phyloP scores from a whole-genome alignment of 2,113 vertebrate species.

The Climacteris rufus region DNA sequence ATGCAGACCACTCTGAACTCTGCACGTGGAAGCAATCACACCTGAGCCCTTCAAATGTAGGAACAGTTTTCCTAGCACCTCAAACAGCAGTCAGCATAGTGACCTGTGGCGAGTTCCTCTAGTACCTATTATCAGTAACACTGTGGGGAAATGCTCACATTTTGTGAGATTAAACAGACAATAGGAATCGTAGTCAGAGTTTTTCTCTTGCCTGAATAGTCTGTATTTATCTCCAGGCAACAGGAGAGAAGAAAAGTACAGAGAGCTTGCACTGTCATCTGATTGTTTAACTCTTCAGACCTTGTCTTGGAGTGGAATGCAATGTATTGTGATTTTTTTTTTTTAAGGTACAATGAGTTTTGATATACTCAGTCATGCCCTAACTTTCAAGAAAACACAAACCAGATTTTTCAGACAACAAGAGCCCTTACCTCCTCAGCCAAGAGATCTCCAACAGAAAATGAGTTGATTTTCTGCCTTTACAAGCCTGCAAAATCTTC shows the following conservation, averaged over 20 bases:
- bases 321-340: not conserved
- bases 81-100: not conserved
- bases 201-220: not conserved
- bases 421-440: not conserved
- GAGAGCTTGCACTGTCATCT: not conserved
- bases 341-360: not conserved
- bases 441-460: not conserved
- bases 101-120: not conserved
- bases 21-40: not conserved
- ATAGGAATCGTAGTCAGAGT: not conserved
- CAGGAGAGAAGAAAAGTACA: not conserved
- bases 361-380: not conserved
- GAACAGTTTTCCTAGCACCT: not conserved
- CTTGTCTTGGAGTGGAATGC: not conserved
- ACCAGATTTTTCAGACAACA: not conserved
- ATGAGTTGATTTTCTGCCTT: not conserved
- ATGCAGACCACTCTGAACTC: not conserved
- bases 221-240: slow-evolving; percentile 39
- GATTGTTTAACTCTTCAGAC: slow-evolving; percentile 20
- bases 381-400: slow-evolving; percentile 1
- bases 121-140: not conserved
- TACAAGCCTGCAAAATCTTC: not conserved
- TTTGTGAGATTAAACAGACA: slow-evolving; percentile 52
- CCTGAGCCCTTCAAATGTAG: not conserved
- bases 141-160: not conserved